Conservation (phyloP, 1,140 invertebrate genomes). For the Drosophila leontia region DNA sequence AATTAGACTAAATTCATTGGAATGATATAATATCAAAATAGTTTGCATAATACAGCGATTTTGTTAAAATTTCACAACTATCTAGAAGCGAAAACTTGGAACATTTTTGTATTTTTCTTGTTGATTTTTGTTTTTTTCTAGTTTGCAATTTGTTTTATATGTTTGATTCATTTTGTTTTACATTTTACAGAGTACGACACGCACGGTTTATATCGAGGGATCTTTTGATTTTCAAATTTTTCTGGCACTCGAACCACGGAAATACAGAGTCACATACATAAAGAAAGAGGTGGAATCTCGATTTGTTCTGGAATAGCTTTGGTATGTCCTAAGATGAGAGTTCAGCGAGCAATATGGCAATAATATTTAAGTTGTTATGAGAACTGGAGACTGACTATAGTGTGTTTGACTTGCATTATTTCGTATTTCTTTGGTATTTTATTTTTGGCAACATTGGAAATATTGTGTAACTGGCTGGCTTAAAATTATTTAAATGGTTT, state of each 20-base stretch:
- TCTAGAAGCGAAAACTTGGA: slow-evolving; percentile 78
- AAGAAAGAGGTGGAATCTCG: slow-evolving; percentile 14
- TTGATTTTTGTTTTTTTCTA: slow-evolving; percentile 10
- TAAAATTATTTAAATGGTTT: slow-evolving; percentile 63
- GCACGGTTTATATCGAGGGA: slow-evolving; percentile 48
- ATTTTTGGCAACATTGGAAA: slow-evolving; percentile 77
- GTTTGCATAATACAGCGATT: slow-evolving; percentile 79
- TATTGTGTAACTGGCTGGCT: slow-evolving; percentile 50
- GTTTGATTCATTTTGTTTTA: slow-evolving; percentile 38
- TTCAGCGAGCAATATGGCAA: slow-evolving; percentile 38
- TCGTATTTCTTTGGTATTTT: slow-evolving; percentile 56
- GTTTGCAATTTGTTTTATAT: slow-evolving; percentile 17
- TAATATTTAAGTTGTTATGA: slow-evolving; percentile 45
- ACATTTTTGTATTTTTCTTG: slow-evolving; percentile 35
- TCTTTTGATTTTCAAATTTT: slow-evolving; percentile 48
- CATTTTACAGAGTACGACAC: slow-evolving; percentile 73
- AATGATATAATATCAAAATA: slow-evolving; percentile 84
- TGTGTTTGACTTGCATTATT: slow-evolving; percentile 45
- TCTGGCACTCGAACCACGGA: slow-evolving; percentile 14
- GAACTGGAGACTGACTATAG: slow-evolving; percentile 59
- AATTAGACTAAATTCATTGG: slow-evolving; percentile 84
- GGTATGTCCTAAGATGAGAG: slow-evolving; percentile 28
- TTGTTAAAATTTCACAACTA: slow-evolving; percentile 79
- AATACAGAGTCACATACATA: slow-evolving; percentile 32
- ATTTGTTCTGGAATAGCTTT: slow-evolving; percentile 37